Evolutionary conservation across 2,113 vertebrate genomes (phyloP).

Genomic region (Atlantisia rogersi): DNA sequence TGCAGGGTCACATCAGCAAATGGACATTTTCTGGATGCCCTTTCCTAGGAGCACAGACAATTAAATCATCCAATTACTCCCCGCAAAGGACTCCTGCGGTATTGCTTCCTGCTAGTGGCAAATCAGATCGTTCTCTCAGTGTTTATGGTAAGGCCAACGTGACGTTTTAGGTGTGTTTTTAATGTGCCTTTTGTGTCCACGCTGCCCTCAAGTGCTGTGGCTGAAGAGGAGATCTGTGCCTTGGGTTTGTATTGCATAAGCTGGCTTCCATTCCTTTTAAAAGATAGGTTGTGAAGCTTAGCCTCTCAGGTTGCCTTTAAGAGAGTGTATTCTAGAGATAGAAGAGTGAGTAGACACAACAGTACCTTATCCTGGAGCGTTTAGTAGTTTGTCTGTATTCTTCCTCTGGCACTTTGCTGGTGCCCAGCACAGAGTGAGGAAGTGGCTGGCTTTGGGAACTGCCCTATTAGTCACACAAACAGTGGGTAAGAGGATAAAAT

Average conservation of each 20-base stretch:
- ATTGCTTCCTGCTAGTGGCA: rapidly evolving
- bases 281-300: background rate
- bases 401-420: background rate
- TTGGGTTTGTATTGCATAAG: background rate
- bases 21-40: background rate
- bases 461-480: background rate
- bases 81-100: background rate
- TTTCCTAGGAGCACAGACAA: background rate
- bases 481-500: background rate
- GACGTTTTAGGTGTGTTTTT: background rate
- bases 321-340: background rate
- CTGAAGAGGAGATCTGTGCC: background rate
- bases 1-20: background rate
- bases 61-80: background rate
- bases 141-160: background rate
- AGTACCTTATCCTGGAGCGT: background rate
- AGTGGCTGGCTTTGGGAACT: background rate
- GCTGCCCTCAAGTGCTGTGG: background rate
- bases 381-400: rapidly evolving
- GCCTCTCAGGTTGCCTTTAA: background rate
- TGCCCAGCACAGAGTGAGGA: background rate
- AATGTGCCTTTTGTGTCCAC: background rate
- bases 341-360: background rate
- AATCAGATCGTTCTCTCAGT: background rate
- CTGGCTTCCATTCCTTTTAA: background rate